phyloP scores from a whole-genome alignment of 2,113 vertebrate species.

The Arvicanthis niloticus region DNA sequence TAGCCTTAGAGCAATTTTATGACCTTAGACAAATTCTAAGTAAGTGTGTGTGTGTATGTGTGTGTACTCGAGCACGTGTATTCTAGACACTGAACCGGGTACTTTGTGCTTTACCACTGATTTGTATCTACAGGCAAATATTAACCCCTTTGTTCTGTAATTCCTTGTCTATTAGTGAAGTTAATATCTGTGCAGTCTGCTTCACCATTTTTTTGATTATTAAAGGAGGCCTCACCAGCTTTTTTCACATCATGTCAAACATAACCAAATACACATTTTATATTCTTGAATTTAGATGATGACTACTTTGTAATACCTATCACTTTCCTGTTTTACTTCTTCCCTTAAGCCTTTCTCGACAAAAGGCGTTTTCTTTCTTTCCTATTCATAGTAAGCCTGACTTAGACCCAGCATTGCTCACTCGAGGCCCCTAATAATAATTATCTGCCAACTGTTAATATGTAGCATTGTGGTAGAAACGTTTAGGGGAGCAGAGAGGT shows the following conservation, averaged over 20 bases:
- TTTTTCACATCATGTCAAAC: background rate
- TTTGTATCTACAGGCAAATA: background rate
- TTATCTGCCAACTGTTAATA: background rate
- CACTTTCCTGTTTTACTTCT: constrained; percentile 4
- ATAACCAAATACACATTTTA: constrained; percentile 18
- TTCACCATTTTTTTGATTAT: background rate
- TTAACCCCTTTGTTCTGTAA: background rate
- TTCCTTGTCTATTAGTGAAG: background rate
- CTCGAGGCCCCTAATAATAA: background rate
- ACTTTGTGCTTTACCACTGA: background rate
- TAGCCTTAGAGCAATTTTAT: constrained; percentile 45
- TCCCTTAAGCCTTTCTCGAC: constrained; percentile 18
- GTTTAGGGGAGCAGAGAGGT: background rate
- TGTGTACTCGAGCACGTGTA: background rate
- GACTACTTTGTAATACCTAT: background rate
- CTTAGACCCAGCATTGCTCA: background rate
- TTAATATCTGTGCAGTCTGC: background rate
- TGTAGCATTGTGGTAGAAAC: background rate
- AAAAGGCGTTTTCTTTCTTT: constrained; percentile 31
- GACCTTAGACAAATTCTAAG: constrained; percentile 38
- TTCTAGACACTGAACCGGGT: background rate
- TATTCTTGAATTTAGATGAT: background rate
- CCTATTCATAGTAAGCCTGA: background rate
- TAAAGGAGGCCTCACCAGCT: background rate
- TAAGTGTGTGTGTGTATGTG: background rate